Conservation (phyloP, 2,888 invertebrate species). For the Tanypteryx hageni region DNA sequence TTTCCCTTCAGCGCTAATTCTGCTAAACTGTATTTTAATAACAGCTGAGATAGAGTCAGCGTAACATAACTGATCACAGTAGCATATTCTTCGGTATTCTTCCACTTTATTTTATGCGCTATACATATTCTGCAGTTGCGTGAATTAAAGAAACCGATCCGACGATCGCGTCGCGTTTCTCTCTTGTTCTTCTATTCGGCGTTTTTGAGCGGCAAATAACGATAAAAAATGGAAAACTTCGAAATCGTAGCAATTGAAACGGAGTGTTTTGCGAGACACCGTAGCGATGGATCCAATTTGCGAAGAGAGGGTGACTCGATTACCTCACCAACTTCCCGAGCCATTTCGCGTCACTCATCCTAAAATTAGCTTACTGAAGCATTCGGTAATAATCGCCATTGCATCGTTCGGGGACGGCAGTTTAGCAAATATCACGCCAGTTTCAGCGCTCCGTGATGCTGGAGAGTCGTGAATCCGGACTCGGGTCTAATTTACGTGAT, state of each 20-base stretch:
- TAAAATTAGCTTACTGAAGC: conserved; percentile 1
- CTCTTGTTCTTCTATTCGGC: neutral
- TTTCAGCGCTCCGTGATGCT: neutral
- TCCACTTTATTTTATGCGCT: neutral
- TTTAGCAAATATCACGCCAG: neutral
- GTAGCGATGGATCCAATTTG: too few species aligned
- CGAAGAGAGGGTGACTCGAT: neutral
- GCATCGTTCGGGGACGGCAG: neutral
- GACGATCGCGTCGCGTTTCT: neutral
- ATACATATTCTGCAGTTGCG: neutral
- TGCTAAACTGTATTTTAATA: neutral
- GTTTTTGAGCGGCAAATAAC: neutral
- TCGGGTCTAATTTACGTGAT: neutral
- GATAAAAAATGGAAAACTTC: neutral
- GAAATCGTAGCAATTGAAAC: neutral
- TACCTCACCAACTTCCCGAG: neutral
- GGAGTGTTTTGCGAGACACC: neutral
- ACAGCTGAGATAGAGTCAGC: neutral
- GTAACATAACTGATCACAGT: neutral
- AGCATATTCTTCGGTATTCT: neutral
- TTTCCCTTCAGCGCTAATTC: too few species aligned
- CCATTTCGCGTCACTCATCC: neutral
- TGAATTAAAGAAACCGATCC: neutral
- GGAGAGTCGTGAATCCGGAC: neutral
- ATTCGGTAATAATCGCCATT: neutral